Percentiles rank a stretch among this genome's conserved stretches.
phyloP scores from a whole-genome alignment of 2,113 vertebrate species.

The Nestor notabilis region DNA sequence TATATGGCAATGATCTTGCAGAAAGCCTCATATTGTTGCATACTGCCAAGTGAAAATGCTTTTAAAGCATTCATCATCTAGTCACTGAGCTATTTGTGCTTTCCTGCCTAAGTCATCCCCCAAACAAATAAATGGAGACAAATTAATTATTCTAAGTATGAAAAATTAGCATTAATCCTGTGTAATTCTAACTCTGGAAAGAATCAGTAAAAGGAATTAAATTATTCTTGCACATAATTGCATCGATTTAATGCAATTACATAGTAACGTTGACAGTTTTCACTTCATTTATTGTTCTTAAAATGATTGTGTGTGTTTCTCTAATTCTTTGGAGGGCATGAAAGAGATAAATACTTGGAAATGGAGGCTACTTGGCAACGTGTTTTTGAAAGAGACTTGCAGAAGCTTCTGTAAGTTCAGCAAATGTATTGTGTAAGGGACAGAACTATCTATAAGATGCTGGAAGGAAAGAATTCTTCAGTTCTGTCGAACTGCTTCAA shows the following conservation, averaged over 20 bases:
- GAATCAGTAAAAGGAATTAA: neutral
- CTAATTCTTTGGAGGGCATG: neutral
- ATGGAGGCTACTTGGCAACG: neutral
- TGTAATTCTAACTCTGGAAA: neutral
- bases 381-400: neutral
- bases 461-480: neutral
- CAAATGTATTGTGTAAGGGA: neutral
- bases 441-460: neutral
- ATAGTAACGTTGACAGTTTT: neutral
- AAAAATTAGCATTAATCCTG: neutral
- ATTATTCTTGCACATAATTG: constrained; percentile 9
- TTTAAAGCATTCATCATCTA: neutral
- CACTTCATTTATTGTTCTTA: constrained; percentile 3
- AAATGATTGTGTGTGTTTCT: neutral
- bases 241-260: neutral
- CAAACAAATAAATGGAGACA: neutral
- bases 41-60: neutral
- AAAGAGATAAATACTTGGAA: neutral
- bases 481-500: neutral
- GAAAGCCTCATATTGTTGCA: accelerated
- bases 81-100: neutral
- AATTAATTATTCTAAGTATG: constrained; percentile 2
- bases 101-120: neutral
- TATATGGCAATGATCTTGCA: neutral
- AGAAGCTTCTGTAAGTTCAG: neutral